Base-by-base conservation (phyloP, 2,888 invertebrate species). In the Campoplex nolae region DNA sequence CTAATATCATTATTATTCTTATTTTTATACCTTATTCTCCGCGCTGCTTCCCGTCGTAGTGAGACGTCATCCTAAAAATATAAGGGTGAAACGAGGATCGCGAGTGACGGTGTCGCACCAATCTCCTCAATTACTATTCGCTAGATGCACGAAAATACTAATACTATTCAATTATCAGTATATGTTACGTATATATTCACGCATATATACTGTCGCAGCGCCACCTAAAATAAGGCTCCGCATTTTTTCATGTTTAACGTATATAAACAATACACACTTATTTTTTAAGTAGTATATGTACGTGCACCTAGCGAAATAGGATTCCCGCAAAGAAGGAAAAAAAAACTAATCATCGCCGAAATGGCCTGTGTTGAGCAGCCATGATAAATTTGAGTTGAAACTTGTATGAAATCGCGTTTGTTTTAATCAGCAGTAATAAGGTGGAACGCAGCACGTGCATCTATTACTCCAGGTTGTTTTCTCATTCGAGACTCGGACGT, bases 381-480 rank as follows among this genome's bases (percentile, higher is more conserved):
- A 85, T 81, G 75, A 83, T 82, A 84, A 83, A 83, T 93, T 91
- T 88, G 88, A 90, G 88, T 45, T 45, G 11, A 45, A 45, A 45
- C 45, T 45, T 13, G 45, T 90, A 87, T 92, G 38, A 38, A 92
- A 92, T 91, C 90, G 89, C 90, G 91, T 93, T 93, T 92, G 93
- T 93, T 93, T 93, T 92, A 93, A 93, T 93, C 93, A 93, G 91
- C 51, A 79, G 76, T 87, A 83, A 85, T 76, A 83, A 68, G 81
- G 90, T 28, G 62, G 28, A 51, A n/a, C 62, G 85, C 93, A 91
- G 92, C 92, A 88, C 92, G 93, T 91, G 93, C 88, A 88, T 65
- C 16, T 79, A 65, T 48, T 68, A n/a, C n/a, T 56, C 58, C 18
- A 65, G 65, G 81, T 54, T 35, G 86, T 82, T 88, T 88, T 87